Base-by-base conservation (phyloP, 2,888 invertebrate genomes). In the Anthrax anthrax region DNA sequence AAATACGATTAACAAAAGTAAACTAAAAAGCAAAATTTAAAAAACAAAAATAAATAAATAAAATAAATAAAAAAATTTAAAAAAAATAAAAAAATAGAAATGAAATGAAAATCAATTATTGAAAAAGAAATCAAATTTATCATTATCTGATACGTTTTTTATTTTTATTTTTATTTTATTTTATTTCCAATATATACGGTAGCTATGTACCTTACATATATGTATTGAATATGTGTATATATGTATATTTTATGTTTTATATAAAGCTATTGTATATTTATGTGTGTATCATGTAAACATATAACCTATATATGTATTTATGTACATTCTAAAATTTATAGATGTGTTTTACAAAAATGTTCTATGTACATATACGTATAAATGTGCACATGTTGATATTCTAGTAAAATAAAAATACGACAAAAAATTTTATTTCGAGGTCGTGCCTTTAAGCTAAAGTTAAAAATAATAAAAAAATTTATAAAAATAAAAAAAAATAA, bases 101-200 rank as follows among this genome's bases (percentile, higher is more conserved):
- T 40, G 12, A 43, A 39, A 23, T 39, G 27, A 39, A 47, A 37
- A 47, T 37, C 43, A 47, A 41, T 41, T 40, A 41, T 14, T 16
- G n/a, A 16, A 36, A 47, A 44, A 19, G 34, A 43, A 44, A 47
- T 43, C 32, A 42, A 47, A 47, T 37, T 47, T 43, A 41, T 47
- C 44, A 47, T 37, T 47, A 47, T 47, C 47, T 47, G 47, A 44
- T 47, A 16, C 41, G 44, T 13, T 13, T 32, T 13, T 23, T 23
- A 23, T 23, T 23, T 6, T 23, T 23, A 23, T 23, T 23, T 23
- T 23, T 23, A 23, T 23, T 6, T 23, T 4, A 23, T 23, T 23
- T 6, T 23, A 23, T n/a, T n/a, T n/a, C n/a, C n/a, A n/a, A n/a
- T 23, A 29, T 29, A 29, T 29, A 29, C 29, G 12, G n/a, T 29